Base-by-base conservation (phyloP, 2,113 vertebrate genomes). In the Malurus alboscapulatus region DNA sequence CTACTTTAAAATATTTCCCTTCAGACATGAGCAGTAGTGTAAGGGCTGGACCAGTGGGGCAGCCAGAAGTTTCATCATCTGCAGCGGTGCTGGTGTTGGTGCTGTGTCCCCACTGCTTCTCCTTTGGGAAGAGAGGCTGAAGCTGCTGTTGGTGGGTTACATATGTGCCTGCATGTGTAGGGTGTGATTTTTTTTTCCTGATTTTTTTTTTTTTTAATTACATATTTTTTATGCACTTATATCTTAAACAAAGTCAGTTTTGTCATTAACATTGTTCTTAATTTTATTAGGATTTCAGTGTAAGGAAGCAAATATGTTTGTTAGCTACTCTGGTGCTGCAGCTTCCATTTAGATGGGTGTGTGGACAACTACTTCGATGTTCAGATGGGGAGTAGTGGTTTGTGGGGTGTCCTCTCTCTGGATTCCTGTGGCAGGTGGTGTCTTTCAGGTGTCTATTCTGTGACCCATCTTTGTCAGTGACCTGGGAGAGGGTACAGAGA, bases 131-230 rank as follows among this genome's bases (percentile, higher is more conserved):
- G 19, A 12, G 25, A 81, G 15, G 16, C 2, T 2, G 65, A 53
- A 71, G 30, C 29, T 69, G 51, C 34, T 89, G 42, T 12, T 47
- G 17, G 18, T 17, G 26, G 25, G 1, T 14, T 51, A 1, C 0
- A 0, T n/a, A 9, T 50, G 32, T 29, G 34, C 0, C 2, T 55
- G n/a, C 19, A 2, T 1, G 7, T 40, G 54, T 19, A 83, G 12
- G 15, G 8, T 2, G 2, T 63, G 12, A 24, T 42, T 42, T 38
- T 66, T 38, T 36, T 78, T 61, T 48, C 9, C 21, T 32, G 15
- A 26, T 4, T 7, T 55, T 54, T 63, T 69, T 63, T 69, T 7
- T 45, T 9, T 7, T 45, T 19, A 53, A 72, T 55, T 55, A 45
- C 5, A 3, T 20, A 3, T 11, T 44, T 2, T 8, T 44, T 7